phyloP scores from a whole-genome alignment of 2,113 vertebrate genomes.

The Dromiciops gliroides region DNA sequence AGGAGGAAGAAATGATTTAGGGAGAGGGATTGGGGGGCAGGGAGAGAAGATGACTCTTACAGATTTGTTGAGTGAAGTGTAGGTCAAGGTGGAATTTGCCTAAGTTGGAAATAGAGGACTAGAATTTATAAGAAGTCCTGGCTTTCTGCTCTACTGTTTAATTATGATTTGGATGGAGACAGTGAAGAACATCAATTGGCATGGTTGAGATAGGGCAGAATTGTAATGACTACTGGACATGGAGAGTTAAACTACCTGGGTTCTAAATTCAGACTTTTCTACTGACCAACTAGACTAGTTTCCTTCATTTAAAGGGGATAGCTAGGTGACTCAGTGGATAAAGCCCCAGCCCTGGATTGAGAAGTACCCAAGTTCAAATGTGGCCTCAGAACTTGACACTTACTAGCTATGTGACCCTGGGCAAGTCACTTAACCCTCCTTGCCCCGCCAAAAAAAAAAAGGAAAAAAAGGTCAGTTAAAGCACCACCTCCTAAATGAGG shows the following conservation, averaged over 20 bases:
- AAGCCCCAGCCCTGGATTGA: no score
- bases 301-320: no score
- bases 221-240: background rate
- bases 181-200: background rate
- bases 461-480: background rate
- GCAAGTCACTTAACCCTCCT: no score
- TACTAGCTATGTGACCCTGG: no score
- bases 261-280: background rate
- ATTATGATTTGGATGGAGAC: background rate
- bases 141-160: background rate
- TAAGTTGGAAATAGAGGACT: background rate
- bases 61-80: background rate
- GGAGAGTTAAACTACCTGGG: background rate
- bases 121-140: background rate
- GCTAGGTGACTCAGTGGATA: no score
- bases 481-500: no score
- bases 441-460: no score
- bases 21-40: background rate
- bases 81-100: background rate
- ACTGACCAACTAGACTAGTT: background rate
- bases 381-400: no score
- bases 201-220: background rate
- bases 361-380: no score
- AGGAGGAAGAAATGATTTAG: background rate
- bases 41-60: background rate